Evolutionary conservation across 2,888 invertebrate species (phyloP).

Genomic region (Temnothorax ravouxi): DNA sequence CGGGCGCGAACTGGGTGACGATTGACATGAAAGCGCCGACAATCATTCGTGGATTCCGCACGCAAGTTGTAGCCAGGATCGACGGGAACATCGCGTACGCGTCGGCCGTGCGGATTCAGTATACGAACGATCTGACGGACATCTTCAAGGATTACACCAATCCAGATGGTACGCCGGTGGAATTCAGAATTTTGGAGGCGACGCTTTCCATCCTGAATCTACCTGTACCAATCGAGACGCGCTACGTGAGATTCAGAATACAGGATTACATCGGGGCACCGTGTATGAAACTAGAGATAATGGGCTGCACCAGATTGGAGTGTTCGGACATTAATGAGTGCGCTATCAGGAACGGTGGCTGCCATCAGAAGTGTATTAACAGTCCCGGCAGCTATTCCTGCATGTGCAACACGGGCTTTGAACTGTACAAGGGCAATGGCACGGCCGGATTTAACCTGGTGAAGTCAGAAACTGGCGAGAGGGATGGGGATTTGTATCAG

Average conservation of each 20-base stretch:
- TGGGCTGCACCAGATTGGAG: constrained; percentile 96
- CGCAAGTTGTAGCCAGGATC: constrained; percentile 94
- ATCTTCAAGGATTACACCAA: constrained; percentile 96
- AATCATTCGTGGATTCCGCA: constrained; percentile 95
- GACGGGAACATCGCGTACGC: constrained; percentile 96
- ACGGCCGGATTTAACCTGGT: constrained; percentile 95
- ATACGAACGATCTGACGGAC: constrained; percentile 95
- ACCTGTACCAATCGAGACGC: constrained; percentile 96
- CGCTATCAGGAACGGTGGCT: constrained; percentile 94
- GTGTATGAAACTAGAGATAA: constrained; percentile 95
- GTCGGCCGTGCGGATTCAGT: constrained; percentile 94
- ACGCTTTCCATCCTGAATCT: constrained; percentile 96
- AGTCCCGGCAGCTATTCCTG: constrained; percentile 95
- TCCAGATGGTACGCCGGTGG: constrained; percentile 96
- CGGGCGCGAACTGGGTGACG: constrained; percentile 94
- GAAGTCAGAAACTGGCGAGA: constrained; percentile 93
- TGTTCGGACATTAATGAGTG: constrained; percentile 97
- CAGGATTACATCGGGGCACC: constrained; percentile 95
- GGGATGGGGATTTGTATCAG: constrained; percentile 96
- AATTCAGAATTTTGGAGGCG: constrained; percentile 96
- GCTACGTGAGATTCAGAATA: constrained; percentile 94
- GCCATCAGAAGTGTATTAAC: constrained; percentile 97
- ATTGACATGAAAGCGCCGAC: constrained; percentile 96
- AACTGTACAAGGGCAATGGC: constrained; percentile 94
- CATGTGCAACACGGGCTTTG: constrained; percentile 96